These are phyloP conservation scores for Collichthys lucidus DNA, from an alignment of 2,113 vertebrate species.

Conservation along the genomic window DNA sequence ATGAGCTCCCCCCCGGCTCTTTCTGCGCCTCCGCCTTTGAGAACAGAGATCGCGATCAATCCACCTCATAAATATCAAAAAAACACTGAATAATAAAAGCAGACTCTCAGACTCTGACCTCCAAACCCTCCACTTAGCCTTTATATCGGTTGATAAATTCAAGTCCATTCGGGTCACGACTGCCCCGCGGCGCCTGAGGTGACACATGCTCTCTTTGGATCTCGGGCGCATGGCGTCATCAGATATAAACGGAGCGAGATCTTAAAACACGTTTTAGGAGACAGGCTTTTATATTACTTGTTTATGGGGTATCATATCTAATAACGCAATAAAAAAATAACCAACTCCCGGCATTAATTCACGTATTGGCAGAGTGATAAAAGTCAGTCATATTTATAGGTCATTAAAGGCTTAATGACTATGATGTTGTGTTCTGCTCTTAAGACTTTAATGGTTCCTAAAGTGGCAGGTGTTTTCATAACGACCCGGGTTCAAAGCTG, in stretches of 20 bases:
- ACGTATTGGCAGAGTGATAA: conserved; percentile 53
- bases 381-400: conserved; percentile 62
- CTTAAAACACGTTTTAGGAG: conserved; percentile 51
- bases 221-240: conserved; percentile 60
- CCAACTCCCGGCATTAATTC: conserved; percentile 16
- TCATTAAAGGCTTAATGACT: conserved; percentile 21
- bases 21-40: background rate
- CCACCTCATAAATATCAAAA: conserved; percentile 59
- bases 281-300: conserved; percentile 51
- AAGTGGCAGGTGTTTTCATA: conserved; percentile 20
- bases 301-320: conserved; percentile 49
- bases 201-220: conserved; percentile 20
- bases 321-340: conserved; percentile 54
- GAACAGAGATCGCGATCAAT: conserved; percentile 10
- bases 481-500: background rate
- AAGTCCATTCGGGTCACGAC: background rate
- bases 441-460: conserved; percentile 28
- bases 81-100: conserved; percentile 57
- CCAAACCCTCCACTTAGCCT: conserved; percentile 37
- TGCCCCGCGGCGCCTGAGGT: conserved; percentile 21
- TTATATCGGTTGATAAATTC: conserved; percentile 19
- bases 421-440: conserved; percentile 37
- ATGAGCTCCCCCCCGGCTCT: conserved; percentile 26
- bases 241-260: conserved; percentile 18
- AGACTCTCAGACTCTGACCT: conserved; percentile 48